Evolutionary conservation across 2,113 vertebrate genomes (phyloP), one percentile per base, ranked within the genome.

Genomic region (Menura novaehollandiae): DNA sequence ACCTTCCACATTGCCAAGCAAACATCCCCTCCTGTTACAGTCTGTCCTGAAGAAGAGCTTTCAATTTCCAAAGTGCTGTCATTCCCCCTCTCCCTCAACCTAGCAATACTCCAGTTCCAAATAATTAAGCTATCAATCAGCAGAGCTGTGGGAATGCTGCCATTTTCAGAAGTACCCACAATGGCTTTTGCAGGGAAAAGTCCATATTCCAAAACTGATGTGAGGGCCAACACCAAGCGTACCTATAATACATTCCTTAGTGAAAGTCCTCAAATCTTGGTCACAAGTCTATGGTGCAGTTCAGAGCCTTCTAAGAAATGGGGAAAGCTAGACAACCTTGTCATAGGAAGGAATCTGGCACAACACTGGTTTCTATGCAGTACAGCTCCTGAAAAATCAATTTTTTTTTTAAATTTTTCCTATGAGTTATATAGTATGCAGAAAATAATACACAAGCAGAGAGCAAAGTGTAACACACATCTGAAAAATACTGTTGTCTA

Each of bases 221-320:
- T 55, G 13, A 85, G 68, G 44, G 27, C 19, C 17, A 85, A 30
- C 44, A 64, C 22, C 39, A 73, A 51, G 27, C 0, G 1, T 5
- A n/a, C 28, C 14, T 33, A 32, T 18, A 21, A 23, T 21, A 43
- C 10, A 2, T 49, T 81, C 30, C 33, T 21, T 33, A 60, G 6
- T 37, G 24, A 7, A 81, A 82, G 3, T 37, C 51, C 51, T 53
- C 58, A 73, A 24, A n/a, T 47, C 49, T 12, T 22, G 55, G 41
- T 26, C 39, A 44, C n/a, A 74, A 74, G 23, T 16, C 39, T 56
- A 32, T 0, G 1, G 1, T 44, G n/a, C 0, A 1, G 27, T 53
- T 64, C 44, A 74, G 53, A 52, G 20, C 8, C 47, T n/a, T 32
- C 37, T 27, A 63, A 52, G 55, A 35, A 73, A 69, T 64, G 19